Percentiles rank a stretch among this genome's conserved stretches.
These are phyloP conservation scores for Scolopax rusticola DNA, from an alignment of 2,797 vertebrate genomes.

Conservation along the genomic window DNA sequence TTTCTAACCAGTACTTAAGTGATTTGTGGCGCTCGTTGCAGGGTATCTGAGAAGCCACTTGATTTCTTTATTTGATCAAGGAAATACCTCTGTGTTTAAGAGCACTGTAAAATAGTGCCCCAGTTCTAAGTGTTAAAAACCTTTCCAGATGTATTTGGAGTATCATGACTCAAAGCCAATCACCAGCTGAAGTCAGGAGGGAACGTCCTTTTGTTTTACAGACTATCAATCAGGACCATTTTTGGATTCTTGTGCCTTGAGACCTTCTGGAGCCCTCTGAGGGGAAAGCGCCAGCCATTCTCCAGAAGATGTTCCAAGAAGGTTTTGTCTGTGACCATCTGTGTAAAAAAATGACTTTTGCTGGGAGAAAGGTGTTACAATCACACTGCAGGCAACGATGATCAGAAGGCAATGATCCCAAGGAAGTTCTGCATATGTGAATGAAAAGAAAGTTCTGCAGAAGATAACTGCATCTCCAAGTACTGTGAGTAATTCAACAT, in stretches of 20 bases:
- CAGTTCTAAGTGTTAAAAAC: neutral
- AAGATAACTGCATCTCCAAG: neutral
- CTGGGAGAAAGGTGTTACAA: neutral
- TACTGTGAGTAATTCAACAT: neutral
- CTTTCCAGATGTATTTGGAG: neutral
- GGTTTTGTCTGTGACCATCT: neutral
- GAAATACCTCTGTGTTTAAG: neutral
- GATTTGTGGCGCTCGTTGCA: neutral
- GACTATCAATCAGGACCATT: neutral
- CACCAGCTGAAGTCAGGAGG: neutral
- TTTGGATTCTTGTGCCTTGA: neutral
- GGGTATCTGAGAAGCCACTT: neutral
- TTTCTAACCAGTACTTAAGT: neutral
- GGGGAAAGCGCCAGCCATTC: neutral
- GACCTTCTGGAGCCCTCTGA: neutral
- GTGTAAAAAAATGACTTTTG: neutral
- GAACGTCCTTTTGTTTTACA: neutral
- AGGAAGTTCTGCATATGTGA: rapidly evolving
- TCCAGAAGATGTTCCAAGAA: neutral
- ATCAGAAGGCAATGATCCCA: neutral
- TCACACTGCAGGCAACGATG: neutral
- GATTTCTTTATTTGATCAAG: neutral
- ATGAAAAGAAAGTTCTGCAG: neutral
- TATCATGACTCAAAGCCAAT: neutral
- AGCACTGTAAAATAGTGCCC: neutral